These are phyloP conservation scores for Proales similis DNA, from an alignment of 1,140 invertebrate species.

Conservation along the genomic window DNA sequence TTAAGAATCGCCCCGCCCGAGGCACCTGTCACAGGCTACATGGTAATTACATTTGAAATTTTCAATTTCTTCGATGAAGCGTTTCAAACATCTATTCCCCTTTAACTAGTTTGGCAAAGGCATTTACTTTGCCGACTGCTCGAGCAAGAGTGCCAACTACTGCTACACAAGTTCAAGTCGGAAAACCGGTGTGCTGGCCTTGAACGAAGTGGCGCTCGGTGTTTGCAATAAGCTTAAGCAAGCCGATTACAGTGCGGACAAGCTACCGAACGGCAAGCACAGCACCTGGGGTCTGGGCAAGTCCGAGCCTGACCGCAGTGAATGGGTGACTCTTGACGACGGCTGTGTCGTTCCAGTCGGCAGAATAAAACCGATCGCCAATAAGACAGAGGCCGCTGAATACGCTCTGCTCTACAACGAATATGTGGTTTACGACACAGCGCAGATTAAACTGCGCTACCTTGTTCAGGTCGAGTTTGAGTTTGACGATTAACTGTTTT, in stretches of 20 bases:
- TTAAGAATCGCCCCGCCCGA: conserved; percentile 90
- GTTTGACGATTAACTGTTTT: conserved; percentile 14
- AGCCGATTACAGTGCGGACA: conserved; percentile 64
- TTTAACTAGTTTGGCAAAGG: conserved; percentile 65
- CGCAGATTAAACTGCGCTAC: conserved; percentile 31
- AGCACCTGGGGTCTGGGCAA: conserved; percentile 64
- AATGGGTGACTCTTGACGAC: conserved; percentile 40
- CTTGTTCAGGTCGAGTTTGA: conserved; percentile 29
- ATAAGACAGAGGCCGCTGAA: conserved; percentile 41
- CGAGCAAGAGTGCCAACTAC: conserved; percentile 96
- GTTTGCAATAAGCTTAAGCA: conserved; percentile 69
- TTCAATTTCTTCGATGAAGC: too few relatives aligned
- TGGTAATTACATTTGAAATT: neutral
- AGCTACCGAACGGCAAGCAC: conserved; percentile 68
- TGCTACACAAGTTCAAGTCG: conserved; percentile 69
- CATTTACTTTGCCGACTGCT: conserved; percentile 95
- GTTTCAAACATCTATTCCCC: neutral
- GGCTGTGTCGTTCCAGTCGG: conserved; percentile 72
- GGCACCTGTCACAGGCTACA: conserved; percentile 62
- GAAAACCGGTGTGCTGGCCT: conserved; percentile 71
- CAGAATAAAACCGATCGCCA: conserved; percentile 53
- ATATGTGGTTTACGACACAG: conserved; percentile 36
- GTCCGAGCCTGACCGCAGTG: conserved; percentile 8
- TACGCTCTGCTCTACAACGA: conserved; percentile 73
- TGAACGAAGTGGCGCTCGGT: conserved; percentile 91